Evolutionary conservation across 1,140 invertebrate species (phyloP), one percentile per base, ranked within the genome.

Genomic region (Rhagoletis pomonella): DNA sequence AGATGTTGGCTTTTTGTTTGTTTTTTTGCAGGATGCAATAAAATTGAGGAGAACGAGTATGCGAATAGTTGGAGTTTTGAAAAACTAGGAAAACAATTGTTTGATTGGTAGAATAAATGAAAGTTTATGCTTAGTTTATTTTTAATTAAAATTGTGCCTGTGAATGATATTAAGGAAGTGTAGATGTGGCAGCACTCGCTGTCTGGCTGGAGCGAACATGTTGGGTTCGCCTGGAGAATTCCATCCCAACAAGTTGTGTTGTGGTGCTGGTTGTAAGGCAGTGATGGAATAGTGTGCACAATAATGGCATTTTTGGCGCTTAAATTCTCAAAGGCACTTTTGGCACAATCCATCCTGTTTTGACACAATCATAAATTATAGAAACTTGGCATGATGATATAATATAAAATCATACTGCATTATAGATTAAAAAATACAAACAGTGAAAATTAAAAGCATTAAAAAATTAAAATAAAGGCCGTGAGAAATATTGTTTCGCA

Each of bases 141-240:
- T 77, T 50, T 17, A 77, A 47, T 39, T 65, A 29, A 7, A 9
- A 19, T 65, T 10, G 2, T 77, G 4, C 44, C 10, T 50, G 0
- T 47, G 29, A 67, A 67, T 2, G 10, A 77, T 5, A 6, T 44
- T 1, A 3, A 50, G n/a, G 7, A 55, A 29, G 4, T 81, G 19
- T 29, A 9, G n/a, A 81, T 19, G 47, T 81, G 73, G 73, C n/a
- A 81, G 12, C 47, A 14, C 47, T 14, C 17, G 44, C n/a, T 50
- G 3, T 55, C 2, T 10, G 10, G 17, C n/a, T 81, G 73, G 2
- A 9, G n/a, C 44, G 73, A 81, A 81, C 73, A 58, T 55, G 73
- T 58, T 81, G 73, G 17, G 5, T 81, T 19, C n/a, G 9, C 1
- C 50, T 81, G 73, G 73, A 81, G 73, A 81, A 81, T 81, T 81